Percentiles rank a stretch among this genome's conserved stretches.
Conservation (phyloP, 1,140 invertebrate species). For the Chymomyza costata region DNA sequence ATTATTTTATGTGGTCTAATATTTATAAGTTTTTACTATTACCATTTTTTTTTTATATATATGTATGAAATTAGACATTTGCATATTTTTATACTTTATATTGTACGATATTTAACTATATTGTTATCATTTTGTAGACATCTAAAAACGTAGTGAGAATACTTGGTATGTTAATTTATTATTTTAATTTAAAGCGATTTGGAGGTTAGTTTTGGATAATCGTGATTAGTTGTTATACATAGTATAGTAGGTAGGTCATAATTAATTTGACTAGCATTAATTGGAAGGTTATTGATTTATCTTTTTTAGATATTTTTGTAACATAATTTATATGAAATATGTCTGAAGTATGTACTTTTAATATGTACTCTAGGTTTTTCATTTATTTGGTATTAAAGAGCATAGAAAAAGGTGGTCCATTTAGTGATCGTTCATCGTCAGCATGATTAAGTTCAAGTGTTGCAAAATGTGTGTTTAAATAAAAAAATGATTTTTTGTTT, state of each 20-base stretch:
- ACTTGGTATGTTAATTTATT: constrained; percentile 16
- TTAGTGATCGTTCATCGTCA: constrained; percentile 68
- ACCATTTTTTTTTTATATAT: too few relatives aligned
- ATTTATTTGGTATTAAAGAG: constrained; percentile 31
- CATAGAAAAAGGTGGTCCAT: constrained; percentile 74
- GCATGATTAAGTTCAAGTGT: constrained; percentile 44
- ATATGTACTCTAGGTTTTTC: constrained; percentile 9
- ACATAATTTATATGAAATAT: constrained; percentile 1
- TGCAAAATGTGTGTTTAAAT: too few relatives aligned
- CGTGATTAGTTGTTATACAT: constrained; percentile 30
- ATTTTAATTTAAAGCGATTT: too few relatives aligned
- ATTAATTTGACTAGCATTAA: constrained; percentile 34
- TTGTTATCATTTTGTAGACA: constrained; percentile 17
- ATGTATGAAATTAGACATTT: too few relatives aligned
- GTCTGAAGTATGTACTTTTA: constrained; percentile 10
- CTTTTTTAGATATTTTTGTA: constrained; percentile 30
- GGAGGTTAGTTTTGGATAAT: background rate
- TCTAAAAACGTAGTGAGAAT: constrained; percentile 6
- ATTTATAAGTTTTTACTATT: too few relatives aligned
- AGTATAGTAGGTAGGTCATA: constrained; percentile 9
- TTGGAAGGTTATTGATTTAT: constrained; percentile 47
- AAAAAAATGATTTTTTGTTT: too few relatives aligned
- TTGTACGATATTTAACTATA: too few relatives aligned
- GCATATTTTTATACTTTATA: too few relatives aligned
- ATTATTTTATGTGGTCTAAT: too few relatives aligned